Base-by-base conservation (phyloP, 2,888 invertebrate genomes). In the Caenorhabditis sp. region DNA sequence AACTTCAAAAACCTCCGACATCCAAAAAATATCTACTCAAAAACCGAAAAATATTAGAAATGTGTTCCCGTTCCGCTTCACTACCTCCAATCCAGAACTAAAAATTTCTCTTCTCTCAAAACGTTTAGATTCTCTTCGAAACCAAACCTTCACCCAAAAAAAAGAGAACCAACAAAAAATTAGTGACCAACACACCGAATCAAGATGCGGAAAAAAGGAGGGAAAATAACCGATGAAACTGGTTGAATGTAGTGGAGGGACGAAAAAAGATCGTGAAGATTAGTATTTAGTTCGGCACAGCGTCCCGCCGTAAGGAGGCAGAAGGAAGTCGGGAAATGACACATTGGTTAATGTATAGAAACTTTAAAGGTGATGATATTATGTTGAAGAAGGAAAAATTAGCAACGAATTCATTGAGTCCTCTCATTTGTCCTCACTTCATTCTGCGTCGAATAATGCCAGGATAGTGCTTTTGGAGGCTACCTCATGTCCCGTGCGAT, bases 211-310 rank as follows among this genome's bases (percentile, higher is more conserved):
- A 28, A 47, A 51, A 16, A 54, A 54, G 38, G 38, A 38, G 38
- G 38, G 12, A 38, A 68, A 68, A 68, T 31, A 68, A 68, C 22
- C 54, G 51, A 54, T 41, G 54, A 31, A 68, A 68, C 68, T 68
- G 68, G 68, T 68, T 68, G 38, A 68, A 54, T 22, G 35, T 41
- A 22, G 51, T 24, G 35, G 44, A 38, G n/a, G 16, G 38, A 51
- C 24, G 35, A 12, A 51, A 66, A 38, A 51, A 68, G 68, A 68
- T 68, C 68, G 68, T 54, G 41, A 38, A 68, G 68, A 68, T 68
- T 68, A 68, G 68, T 68, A 68, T 68, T 54, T 54, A 68, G 68
- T 68, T 54, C 68, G 66, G 51, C 66, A 66, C 31, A n/a, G 22
- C 3, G 5, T 24, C 24, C 59, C 22, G 54, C 54, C 54, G 24